phyloP scores from a whole-genome alignment of 2,113 vertebrate genomes.

The Pachyramphus minor region DNA sequence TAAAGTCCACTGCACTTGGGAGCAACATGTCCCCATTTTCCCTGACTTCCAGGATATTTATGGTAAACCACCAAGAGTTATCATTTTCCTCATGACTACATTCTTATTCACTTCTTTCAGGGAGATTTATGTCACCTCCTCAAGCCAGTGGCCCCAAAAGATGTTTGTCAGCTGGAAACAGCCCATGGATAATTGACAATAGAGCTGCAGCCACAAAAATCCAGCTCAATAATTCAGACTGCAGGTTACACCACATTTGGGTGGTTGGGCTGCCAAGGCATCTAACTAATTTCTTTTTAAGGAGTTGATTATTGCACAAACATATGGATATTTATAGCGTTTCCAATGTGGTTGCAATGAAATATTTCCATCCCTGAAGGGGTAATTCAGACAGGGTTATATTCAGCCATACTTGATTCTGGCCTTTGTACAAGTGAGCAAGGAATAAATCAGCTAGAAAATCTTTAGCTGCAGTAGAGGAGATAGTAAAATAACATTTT shows the following conservation, averaged over 20 bases:
- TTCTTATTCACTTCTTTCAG: neutral
- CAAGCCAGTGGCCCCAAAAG: neutral
- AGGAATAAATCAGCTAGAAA: neutral
- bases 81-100: neutral
- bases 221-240: neutral
- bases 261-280: neutral
- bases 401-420: neutral
- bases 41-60: neutral
- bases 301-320: neutral
- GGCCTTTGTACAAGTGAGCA: neutral
- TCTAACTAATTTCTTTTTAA: neutral
- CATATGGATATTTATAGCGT: neutral
- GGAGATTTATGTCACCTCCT: neutral
- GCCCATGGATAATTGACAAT: neutral
- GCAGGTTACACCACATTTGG: neutral
- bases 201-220: neutral
- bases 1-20: neutral
- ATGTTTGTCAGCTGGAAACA: constrained; percentile 20
- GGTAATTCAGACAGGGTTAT: neutral
- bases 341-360: neutral
- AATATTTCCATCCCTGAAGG: neutral
- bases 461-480: neutral
- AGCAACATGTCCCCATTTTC: neutral
- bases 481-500: neutral
- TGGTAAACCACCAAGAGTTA: neutral